Evolutionary conservation across 2,888 invertebrate genomes (phyloP).

Genomic region (Corbicula japonica): DNA sequence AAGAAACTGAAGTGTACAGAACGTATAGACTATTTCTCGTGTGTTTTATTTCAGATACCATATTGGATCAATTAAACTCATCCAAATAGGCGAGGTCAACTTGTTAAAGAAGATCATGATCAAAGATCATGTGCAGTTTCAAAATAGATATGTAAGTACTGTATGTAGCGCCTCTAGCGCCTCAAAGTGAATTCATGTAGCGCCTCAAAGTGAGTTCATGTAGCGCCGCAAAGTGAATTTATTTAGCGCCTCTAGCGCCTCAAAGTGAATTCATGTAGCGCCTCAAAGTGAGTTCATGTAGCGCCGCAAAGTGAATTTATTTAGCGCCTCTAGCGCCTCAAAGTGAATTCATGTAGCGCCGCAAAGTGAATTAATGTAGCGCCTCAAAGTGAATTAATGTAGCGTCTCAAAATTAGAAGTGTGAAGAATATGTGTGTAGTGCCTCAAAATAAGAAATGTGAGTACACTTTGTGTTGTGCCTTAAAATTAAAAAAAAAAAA

Average conservation of each 20-base stretch:
- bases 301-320: too few relatives aligned
- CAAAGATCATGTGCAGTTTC: slow-evolving; percentile 69
- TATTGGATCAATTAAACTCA: slow-evolving; percentile 27
- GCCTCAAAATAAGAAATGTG: too few relatives aligned
- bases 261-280: neutral
- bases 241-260: neutral
- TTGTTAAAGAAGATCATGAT: slow-evolving; percentile 68
- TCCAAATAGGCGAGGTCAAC: slow-evolving; percentile 63
- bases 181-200: neutral
- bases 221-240: too few relatives aligned
- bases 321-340: neutral
- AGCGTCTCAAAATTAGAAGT: neutral
- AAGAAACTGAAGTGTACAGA: too few relatives aligned
- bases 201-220: neutral
- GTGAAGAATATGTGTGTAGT: neutral
- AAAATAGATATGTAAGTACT: slow-evolving; percentile 66
- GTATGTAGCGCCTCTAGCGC: neutral
- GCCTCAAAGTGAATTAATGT: too few relatives aligned
- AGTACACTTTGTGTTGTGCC: too few relatives aligned
- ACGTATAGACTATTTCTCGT: too few relatives aligned
- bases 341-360: neutral
- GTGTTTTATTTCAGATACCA: too few relatives aligned
- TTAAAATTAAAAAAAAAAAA: too few relatives aligned
- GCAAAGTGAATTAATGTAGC: neutral
- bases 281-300: neutral